Evolutionary conservation across 2,113 vertebrate genomes (phyloP), one percentile per base, ranked within the genome.

Genomic region (Halichoeres trimaculatus): DNA sequence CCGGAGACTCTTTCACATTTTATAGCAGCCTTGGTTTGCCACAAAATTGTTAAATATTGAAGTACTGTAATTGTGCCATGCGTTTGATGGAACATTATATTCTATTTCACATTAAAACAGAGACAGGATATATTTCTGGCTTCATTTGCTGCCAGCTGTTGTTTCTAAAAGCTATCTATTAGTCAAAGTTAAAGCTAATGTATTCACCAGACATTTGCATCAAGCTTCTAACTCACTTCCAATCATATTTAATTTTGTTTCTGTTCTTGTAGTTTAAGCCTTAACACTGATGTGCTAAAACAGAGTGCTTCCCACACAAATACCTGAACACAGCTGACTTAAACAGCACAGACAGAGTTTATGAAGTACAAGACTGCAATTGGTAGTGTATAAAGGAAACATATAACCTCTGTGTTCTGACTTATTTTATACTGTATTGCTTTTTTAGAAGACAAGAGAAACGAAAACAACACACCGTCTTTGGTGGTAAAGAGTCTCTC

Each of bases 171-270:
- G 24, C 9, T 54, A 23, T 14, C 41, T 19, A 22, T 74, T 70
- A 57, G 43, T 56, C 35, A 67, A 45, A 70, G 24, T 75, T 45
- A 71, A 67, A 53, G 35, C 58, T 36, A 67, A 68, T 67, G 56
- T 36, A 76, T 74, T 70, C 54, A 54, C 0, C 19, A 43, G 59
- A 50, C 38, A 60, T 65, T 43, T 55, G 34, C n/a, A 61, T 66
- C 14, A 68, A 24, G 40, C 52, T 55, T 47, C 38, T 48, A 55
- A 59, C 52, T 59, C 13, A 9, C n/a, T 1, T 67, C 34, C 48
- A 48, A 57, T 68, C 19, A 24, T 11, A 30, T 53, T 48, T 19
- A 26, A 70, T 70, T 83, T 50, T 43, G 19, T 59, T 22, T 50
- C 19, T 53, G 30, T 52, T 45, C 63, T 69, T 62, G 50, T 55